These are phyloP conservation scores for Notamacropus eugenii DNA, from an alignment of 2,797 vertebrate genomes.

Conservation along the genomic window DNA sequence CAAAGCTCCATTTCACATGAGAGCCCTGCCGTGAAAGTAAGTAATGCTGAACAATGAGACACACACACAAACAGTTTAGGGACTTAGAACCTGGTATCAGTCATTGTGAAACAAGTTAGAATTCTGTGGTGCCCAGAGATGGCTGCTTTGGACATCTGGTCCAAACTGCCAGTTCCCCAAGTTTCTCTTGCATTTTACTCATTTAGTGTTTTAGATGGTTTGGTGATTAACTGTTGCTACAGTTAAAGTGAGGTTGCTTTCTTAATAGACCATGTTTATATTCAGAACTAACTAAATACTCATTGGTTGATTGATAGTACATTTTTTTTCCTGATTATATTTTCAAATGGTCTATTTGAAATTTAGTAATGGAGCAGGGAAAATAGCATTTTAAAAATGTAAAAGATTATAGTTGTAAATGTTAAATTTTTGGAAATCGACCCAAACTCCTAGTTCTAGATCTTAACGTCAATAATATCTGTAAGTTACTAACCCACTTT, in stretches of 20 bases:
- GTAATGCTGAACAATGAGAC: conserved; percentile 76
- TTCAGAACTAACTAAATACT: conserved; percentile 16
- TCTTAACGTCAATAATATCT: conserved; percentile 43
- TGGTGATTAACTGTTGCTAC: conserved; percentile 17
- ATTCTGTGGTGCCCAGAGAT: conserved; percentile 54
- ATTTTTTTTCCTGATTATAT: not conserved
- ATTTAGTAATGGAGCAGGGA: not conserved
- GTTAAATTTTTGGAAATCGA: conserved; percentile 42
- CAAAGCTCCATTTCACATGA: conserved; percentile 85
- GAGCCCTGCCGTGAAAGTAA: conserved; percentile 87
- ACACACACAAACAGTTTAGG: conserved; percentile 33
- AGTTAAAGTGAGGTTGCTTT: conserved; percentile 32
- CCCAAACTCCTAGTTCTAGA: conserved; percentile 46
- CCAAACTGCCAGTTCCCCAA: conserved; percentile 35
- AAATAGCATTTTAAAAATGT: not conserved
- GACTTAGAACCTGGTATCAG: conserved; percentile 35
- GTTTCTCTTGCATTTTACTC: conserved; percentile 50
- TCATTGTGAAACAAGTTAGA: conserved; percentile 42
- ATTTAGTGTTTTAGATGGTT: conserved; percentile 48
- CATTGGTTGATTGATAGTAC: conserved; percentile 5
- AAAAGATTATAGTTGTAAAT: conserved; percentile 16
- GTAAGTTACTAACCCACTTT: conserved; percentile 37
- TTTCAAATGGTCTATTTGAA: not conserved
- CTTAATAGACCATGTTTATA: conserved; percentile 17
- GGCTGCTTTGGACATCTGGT: conserved; percentile 52